Evolutionary conservation across 2,113 vertebrate genomes (phyloP).

Genomic region (Muscicapa adusta): DNA sequence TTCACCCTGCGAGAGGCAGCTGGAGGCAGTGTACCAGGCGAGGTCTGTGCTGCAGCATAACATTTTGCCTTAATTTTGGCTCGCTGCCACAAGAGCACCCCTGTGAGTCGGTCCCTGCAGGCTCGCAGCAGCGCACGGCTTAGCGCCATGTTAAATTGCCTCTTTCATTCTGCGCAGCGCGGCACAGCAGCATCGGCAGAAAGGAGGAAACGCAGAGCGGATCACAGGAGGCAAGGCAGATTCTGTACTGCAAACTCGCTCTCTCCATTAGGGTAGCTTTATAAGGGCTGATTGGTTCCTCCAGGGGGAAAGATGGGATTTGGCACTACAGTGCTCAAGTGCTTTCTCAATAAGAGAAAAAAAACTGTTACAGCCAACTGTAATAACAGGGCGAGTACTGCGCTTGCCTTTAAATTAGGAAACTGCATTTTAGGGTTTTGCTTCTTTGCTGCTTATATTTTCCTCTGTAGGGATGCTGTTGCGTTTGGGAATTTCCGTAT

Average conservation of each 20-base stretch:
- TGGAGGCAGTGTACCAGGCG: neutral
- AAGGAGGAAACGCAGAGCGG: neutral
- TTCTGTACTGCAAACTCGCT: neutral
- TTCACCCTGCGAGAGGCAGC: neutral
- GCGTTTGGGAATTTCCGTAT: neutral
- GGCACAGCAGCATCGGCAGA: neutral
- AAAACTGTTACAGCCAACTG: neutral
- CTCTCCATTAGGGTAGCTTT: neutral
- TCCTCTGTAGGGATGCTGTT: neutral
- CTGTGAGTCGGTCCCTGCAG: neutral
- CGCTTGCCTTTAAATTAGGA: neutral
- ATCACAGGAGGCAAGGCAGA: neutral
- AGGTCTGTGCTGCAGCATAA: neutral
- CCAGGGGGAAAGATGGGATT: neutral
- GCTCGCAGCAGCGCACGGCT: neutral
- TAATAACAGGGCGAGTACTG: neutral
- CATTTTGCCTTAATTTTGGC: conserved; percentile 16
- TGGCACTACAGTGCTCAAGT: neutral
- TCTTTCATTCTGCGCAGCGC: neutral
- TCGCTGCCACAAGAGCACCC: neutral
- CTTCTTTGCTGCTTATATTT: neutral
- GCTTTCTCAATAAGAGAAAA: neutral
- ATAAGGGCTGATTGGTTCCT: neutral
- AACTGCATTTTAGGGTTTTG: neutral
- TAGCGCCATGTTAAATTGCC: conserved; percentile 31